These are phyloP conservation scores for Garrulus glandarius DNA, from an alignment of 2,797 vertebrate species.

Conservation along the genomic window DNA sequence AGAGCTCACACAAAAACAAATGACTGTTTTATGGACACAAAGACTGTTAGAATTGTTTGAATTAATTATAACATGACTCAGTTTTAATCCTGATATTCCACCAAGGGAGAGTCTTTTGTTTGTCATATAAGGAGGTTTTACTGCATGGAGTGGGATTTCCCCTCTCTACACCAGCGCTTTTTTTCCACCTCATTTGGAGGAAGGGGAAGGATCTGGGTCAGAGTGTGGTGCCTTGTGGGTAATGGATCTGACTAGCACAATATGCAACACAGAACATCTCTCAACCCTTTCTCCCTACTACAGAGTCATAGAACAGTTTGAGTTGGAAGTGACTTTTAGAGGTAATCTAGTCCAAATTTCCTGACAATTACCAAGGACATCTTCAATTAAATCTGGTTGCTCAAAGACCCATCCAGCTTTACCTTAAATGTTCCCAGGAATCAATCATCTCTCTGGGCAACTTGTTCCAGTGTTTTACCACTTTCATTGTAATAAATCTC, in stretches of 20 bases:
- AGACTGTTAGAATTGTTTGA: not conserved
- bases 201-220: not conserved
- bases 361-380: not conserved
- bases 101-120: not conserved
- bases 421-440: not conserved
- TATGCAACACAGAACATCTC: not conserved
- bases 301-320: not conserved
- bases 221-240: not conserved
- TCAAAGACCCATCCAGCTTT: not conserved
- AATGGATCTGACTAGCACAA: not conserved
- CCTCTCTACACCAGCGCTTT: rapidly evolving
- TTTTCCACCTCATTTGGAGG: not conserved
- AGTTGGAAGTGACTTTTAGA: not conserved
- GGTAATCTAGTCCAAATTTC: not conserved
- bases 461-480: not conserved
- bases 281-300: not conserved
- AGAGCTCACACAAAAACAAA: not conserved
- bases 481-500: not conserved
- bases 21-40: not conserved
- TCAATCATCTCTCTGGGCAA: rapidly evolving
- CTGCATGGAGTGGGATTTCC: not conserved
- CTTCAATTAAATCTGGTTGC: not conserved
- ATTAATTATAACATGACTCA: not conserved
- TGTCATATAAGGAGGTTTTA: not conserved
- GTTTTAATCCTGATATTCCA: not conserved